phyloP scores from a whole-genome alignment of 2,113 vertebrate genomes.

The Chaetodon trifascialis region DNA sequence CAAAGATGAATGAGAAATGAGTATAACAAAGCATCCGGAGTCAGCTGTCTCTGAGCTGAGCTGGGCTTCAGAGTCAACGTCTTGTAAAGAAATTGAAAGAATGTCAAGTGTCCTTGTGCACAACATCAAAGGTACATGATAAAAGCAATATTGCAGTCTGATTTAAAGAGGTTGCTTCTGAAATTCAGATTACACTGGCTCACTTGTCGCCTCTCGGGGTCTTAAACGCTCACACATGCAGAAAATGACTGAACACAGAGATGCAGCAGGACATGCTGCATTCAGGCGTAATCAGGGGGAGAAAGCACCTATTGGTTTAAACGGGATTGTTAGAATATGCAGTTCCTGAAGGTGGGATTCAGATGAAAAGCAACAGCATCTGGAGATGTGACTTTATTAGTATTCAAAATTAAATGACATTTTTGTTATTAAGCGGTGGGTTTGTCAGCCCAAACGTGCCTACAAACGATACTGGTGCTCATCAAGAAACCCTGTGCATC shows the following conservation, averaged over 20 bases:
- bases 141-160: slow-evolving; percentile 25
- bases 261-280: not conserved
- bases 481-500: slow-evolving; percentile 23
- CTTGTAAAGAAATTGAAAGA: not conserved
- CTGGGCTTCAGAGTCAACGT: slow-evolving; percentile 8
- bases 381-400: slow-evolving; percentile 33
- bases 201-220: not conserved
- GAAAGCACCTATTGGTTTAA: not conserved
- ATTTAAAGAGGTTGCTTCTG: slow-evolving; percentile 28
- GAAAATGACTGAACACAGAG: not conserved
- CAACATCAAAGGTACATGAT: slow-evolving; percentile 45
- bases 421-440: slow-evolving; percentile 2
- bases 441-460: slow-evolving; percentile 22
- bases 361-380: slow-evolving; percentile 24
- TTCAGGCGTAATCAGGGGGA: not conserved
- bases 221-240: slow-evolving; percentile 18
- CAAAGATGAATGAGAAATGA: slow-evolving; percentile 38
- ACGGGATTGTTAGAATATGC: not conserved
- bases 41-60: not conserved
- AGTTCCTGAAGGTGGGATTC: slow-evolving; percentile 21
- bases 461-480: slow-evolving; percentile 14
- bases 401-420: slow-evolving; percentile 19
- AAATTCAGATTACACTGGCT: slow-evolving; percentile 31
- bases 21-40: slow-evolving; percentile 20
- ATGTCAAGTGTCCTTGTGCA: slow-evolving; percentile 33